A percentile compares a stretch with the other conserved stretches of the same genome.
phyloP scores from a whole-genome alignment of 2,113 vertebrate species.

The Pterocles burchelli region DNA sequence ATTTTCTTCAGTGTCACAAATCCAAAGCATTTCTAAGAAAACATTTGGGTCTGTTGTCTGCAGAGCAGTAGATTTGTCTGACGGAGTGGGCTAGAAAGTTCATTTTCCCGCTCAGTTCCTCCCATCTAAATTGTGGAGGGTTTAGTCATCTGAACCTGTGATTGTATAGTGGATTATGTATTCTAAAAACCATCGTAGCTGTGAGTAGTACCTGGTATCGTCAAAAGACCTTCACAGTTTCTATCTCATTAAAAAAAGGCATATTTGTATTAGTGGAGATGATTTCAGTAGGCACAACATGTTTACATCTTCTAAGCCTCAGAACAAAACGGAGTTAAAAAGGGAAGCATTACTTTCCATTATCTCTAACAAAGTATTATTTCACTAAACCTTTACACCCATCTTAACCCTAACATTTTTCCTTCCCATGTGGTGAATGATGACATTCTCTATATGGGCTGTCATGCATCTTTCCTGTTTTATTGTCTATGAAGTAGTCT shows the following conservation, averaged over 20 bases:
- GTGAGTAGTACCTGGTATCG: background rate
- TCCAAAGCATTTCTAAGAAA: background rate
- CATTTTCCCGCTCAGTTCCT: background rate
- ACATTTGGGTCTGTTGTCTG: background rate
- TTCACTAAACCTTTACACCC: background rate
- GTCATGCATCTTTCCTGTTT: background rate
- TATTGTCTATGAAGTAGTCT: background rate
- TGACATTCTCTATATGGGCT: background rate
- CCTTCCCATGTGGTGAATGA: background rate
- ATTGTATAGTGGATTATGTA: background rate
- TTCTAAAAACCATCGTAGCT: slow-evolving; percentile 5
- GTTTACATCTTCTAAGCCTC: background rate
- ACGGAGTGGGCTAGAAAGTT: background rate
- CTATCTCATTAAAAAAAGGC: background rate
- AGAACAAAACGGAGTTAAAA: background rate
- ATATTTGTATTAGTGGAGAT: background rate
- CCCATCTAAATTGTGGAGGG: background rate
- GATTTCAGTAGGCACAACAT: background rate
- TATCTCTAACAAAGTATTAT: background rate
- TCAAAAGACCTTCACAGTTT: background rate
- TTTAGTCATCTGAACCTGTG: slow-evolving; percentile 17
- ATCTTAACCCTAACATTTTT: background rate
- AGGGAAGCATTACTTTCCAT: background rate
- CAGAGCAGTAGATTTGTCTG: background rate
- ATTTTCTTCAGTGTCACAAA: background rate